These are phyloP conservation scores for Zoanthus gigantus DNA, from an alignment of 92 coral and sea anemone species.

Conservation along the genomic window DNA sequence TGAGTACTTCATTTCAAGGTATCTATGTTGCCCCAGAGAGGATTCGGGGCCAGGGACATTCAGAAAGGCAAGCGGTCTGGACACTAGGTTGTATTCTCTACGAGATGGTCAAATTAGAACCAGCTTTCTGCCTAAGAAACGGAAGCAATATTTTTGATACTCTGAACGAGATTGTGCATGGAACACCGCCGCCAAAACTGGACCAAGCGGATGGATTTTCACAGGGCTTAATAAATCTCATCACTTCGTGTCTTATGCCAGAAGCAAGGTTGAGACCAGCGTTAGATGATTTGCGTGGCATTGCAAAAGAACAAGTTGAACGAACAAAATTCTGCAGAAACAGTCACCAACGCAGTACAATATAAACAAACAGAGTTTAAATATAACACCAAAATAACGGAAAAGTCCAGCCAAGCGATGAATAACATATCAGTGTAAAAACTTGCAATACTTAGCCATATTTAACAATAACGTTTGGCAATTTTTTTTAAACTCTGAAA, in stretches of 20 bases:
- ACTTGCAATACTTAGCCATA: no score
- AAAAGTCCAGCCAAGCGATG: constrained; percentile 19
- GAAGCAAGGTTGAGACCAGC: constrained; percentile 63
- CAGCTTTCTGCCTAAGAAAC: constrained; percentile 58
- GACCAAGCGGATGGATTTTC: constrained; percentile 54
- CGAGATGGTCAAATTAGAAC: constrained; percentile 69
- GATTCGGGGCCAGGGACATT: constrained; percentile 65
- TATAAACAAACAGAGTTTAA: constrained; percentile 14
- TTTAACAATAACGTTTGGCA: no score
- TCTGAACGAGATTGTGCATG: constrained; percentile 74
- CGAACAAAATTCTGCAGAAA: constrained; percentile 45
- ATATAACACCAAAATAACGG: not conserved
- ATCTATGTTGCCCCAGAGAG: constrained; percentile 82
- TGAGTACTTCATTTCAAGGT: constrained; percentile 63
- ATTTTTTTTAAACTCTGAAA: no score
- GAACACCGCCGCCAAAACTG: constrained; percentile 67
- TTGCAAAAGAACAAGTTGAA: constrained; percentile 50
- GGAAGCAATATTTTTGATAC: constrained; percentile 65
- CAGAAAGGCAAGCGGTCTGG: constrained; percentile 72
- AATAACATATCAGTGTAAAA: not conserved
- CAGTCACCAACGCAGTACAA: constrained; percentile 49
- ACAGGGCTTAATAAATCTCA: constrained; percentile 43
- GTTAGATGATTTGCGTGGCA: constrained; percentile 53
- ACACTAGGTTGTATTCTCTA: constrained; percentile 75
- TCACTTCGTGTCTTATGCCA: constrained; percentile 66